Evolutionary conservation across 2,113 vertebrate species (phyloP), one percentile per base, ranked within the genome.

Genomic region (Atrichornis clamosus): DNA sequence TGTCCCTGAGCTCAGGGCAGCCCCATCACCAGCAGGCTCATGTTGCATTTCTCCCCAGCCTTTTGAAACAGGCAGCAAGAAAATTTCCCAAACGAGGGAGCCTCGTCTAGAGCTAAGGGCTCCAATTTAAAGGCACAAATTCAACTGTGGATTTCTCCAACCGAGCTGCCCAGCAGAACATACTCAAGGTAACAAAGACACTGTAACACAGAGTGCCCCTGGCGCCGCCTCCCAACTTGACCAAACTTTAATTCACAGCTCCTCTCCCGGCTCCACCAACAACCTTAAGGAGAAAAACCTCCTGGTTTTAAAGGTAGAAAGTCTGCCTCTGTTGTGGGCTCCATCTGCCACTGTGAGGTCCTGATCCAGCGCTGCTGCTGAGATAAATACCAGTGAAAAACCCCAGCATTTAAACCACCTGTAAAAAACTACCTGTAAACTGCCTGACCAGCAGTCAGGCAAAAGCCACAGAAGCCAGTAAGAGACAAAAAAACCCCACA

Each of bases 141-240:
- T 41, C 22, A 56, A 0, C 46, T 14, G 42, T 20, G 74, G 35
- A 58, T 64, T 68, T 42, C 52, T 33, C 47, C 20, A 39, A 13
- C 58, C 23, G 50, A 93, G 26, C 33, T 58, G 27, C 70, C 58
- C 41, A 68, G 64, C 56, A 68, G 39, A 68, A 44, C 7, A 19
- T 1, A 12, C 0, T 53, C 30, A 13, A 46, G 42, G n/a, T 16
- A 42, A 88, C 27, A 56, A 63, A 73, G 46, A 55, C 7, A 10
- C 1, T 22, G 22, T 39, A 19, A 50, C 3, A 9, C 33, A 19
- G 30, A 77, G 42, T 7, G 63, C 49, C 33, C 3, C 0, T 26
- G 52, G 35, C 21, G 33, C 8, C 74, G 53, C 32, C 49, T 69
- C 41, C n/a, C 24, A 73, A 1, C 52, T 28, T 52, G 15, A 37